Evolutionary conservation across 2,888 invertebrate genomes (phyloP), one percentile per base, ranked within the genome.

Genomic region (Machimus atricapillus): DNA sequence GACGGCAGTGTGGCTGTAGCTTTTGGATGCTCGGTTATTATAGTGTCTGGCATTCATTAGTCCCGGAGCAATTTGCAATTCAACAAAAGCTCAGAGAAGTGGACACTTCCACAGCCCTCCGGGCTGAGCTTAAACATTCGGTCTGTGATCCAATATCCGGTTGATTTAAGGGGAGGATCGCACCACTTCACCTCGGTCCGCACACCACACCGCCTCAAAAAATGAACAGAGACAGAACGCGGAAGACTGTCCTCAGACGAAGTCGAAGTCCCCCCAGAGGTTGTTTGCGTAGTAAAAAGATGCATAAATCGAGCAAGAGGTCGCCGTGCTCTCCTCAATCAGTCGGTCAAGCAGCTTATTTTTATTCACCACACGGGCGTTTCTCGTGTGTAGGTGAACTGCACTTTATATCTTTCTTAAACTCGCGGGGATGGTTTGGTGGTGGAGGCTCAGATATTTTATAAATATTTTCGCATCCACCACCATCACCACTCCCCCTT

Each of bases 311-410:
- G 79, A 46, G 16, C 27, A 74, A 85, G 74, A 73, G 16, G 46
- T 74, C 85, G 56, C 52, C 85, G 14, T 34, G 43, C 46, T 85
- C 85, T 46, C 66, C 85, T 31, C 66, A 82, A 82, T 82, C 31
- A 82, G 82, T 82, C 82, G 82, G 82, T 82, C 82, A 82, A 82
- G 82, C 82, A 31, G 66, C 82, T 66, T 82, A 58, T 56, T 56
- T 27, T 74, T 34, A 76, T 76, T 76, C 40, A 40, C 76, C 76
- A 82, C 58, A 52, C 56, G 43, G 78, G 23, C 16, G 40, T 52
- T 34, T 2, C 1, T 40, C 58, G 14, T 37, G 82, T 58, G n/a
- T 34, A 66, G 52, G 19, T 82, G 37, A 58, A 23, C 37, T 82
- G 58, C 82, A 58, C 82, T 82, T 40, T 37, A 46, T 34, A 46